Base-by-base conservation (phyloP, 1,140 invertebrate species). In the Akabosia matsudoensis region DNA sequence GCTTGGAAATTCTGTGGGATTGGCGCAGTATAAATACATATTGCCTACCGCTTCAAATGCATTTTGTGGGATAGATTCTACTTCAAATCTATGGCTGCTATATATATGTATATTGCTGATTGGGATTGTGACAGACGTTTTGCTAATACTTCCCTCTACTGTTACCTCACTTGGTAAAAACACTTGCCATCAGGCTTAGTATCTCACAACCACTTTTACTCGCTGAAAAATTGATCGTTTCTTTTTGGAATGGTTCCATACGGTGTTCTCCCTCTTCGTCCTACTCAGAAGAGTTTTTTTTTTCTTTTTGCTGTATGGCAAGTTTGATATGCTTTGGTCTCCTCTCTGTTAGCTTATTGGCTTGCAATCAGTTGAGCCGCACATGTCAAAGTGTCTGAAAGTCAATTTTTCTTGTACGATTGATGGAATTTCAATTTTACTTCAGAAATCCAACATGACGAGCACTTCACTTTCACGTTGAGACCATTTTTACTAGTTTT, bases 401-500 rank as follows among this genome's bases (percentile, higher is more conserved):
- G 28, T 67, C 61, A 30, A 67, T 67, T 67, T 67, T 67, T 67
- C 61, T 30, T 30, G 4, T 3, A 4, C 26, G 30, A 67, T 67
- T 67, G 61, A 67, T 67, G 61, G 61, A 67, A 67, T 67, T 67
- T 67, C 61, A 67, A 67, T 67, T 67, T 67, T 30, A 67, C 28
- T 67, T 28, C 22, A 67, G 37, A 7, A 45, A 45, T 10, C 7
- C 7, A 45, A 45, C 7, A 45, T 45, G 37, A 45, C 37, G 37
- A 45, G 7, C 7, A 45, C 37, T 45, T 18, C 37, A 45, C 37
- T 45, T 45, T 45, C 18, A 18, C 37, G 7, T 18, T 18, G 37
- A 45, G 18, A 45, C n/a, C n/a, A n/a, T n/a, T n/a, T n/a, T n/a
- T n/a, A n/a, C n/a, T n/a, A n/a, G n/a, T n/a, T n/a, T n/a, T n/a